A percentile compares a stretch with the other conserved stretches of the same genome.
phyloP scores from a whole-genome alignment of 2,113 vertebrate species.

The Alligator sinensis region DNA sequence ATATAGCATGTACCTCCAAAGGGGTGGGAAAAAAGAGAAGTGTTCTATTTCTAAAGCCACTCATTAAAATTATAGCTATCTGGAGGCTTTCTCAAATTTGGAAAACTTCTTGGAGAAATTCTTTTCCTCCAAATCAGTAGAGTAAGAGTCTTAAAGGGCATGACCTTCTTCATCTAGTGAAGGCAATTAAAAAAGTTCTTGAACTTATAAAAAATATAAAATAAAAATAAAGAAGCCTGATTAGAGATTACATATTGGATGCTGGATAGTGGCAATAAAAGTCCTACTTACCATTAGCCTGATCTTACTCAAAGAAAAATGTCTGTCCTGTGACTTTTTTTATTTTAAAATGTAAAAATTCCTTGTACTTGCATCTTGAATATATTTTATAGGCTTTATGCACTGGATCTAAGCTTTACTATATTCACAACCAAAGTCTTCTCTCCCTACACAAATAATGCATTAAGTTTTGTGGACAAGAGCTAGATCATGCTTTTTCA shows the following conservation, averaged over 20 bases:
- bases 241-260: conserved; percentile 22
- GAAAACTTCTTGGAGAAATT: conserved; percentile 41
- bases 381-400: not conserved
- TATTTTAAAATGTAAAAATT: not conserved
- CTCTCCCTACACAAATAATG: not conserved
- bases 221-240: conserved; percentile 45
- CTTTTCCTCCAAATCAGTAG: not conserved
- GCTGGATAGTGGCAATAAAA: not conserved
- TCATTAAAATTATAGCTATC: conserved; percentile 68
- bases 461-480: not conserved
- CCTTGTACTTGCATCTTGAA: not conserved
- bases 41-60: conserved; percentile 4
- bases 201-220: conserved; percentile 37
- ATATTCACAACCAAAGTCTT: not conserved
- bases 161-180: conserved; percentile 18
- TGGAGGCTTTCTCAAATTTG: conserved; percentile 38
- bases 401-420: not conserved
- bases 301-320: not conserved
- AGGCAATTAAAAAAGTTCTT: conserved; percentile 14
- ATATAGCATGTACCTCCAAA: conserved; percentile 31
- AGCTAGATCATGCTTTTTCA: not conserved
- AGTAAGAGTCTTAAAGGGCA: conserved; percentile 29
- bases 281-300: not conserved
- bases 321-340: not conserved
- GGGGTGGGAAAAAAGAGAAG: conserved; percentile 29